These are phyloP conservation scores for Mastomys coucha DNA, from an alignment of 2,113 vertebrate species.

Conservation along the genomic window DNA sequence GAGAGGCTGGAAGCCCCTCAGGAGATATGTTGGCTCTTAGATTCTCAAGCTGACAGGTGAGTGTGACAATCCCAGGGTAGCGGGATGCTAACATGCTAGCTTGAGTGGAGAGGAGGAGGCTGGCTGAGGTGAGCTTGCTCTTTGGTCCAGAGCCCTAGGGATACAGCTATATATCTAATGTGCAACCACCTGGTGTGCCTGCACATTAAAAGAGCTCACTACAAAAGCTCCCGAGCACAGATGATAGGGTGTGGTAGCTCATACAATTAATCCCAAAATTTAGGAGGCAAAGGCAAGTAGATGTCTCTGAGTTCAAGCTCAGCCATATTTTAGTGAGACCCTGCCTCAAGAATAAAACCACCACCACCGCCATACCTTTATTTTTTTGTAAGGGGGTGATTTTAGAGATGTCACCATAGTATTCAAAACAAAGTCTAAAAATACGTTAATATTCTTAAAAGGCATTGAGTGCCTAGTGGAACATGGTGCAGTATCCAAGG, in stretches of 20 bases:
- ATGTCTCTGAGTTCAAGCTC: not conserved
- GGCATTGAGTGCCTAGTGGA: constrained; percentile 14
- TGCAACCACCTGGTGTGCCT: not conserved
- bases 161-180: no score
- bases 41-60: not conserved
- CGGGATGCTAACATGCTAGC: not conserved
- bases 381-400: constrained; percentile 1
- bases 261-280: not conserved
- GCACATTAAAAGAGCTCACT: not conserved
- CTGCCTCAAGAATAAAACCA: not conserved
- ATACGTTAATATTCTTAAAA: constrained; percentile 19
- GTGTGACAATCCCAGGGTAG: not conserved
- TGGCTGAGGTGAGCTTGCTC: not conserved
- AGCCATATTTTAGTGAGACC: not conserved
- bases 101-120: not conserved
- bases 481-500: not conserved
- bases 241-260: not conserved
- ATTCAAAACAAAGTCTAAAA: constrained; percentile 30
- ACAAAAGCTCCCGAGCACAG: not conserved
- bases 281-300: not conserved
- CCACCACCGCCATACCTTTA: not conserved
- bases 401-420: not conserved
- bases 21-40: not conserved
- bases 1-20: not conserved
- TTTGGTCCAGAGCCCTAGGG: not conserved